Base-by-base conservation (phyloP, 2,113 vertebrate species). In the Dasyprocta punctata region DNA sequence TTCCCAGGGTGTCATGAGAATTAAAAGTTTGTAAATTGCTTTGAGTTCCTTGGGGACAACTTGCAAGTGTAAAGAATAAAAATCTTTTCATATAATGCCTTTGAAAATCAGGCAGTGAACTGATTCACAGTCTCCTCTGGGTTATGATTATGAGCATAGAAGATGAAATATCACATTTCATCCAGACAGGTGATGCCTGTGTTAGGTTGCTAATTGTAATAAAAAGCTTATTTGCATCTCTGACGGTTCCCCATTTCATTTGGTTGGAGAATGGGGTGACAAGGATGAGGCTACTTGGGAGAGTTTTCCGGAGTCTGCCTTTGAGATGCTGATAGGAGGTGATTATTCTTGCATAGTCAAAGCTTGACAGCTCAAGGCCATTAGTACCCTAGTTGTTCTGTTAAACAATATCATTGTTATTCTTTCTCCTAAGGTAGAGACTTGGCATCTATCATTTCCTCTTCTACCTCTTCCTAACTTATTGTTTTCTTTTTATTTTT, bases 1-100 rank as follows among this genome's bases (percentile, higher is more conserved):
- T 41, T 96, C 61, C n/a, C 49, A 80, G 38, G 24, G 91, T 84
- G 38, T 95, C 96, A 83, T 36, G 89, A 97, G 89, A 96, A 95
- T 96, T 94, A 94, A 75, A 95, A 95, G 86, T 96, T 94, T 96
- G 81, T 94, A 96, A 97, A 94, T 96, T 96, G 91, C 92, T 38
- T 96, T 67, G 69, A 73, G 73, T 92, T 96, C 93, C 93, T 96
- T 90, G 58, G 93, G 89, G 65, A 94, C 44, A 83, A 83, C 82
- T 67, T 56, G 60, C 71, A 89, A 96, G 83, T 67, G 73, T 63
- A 80, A 92, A 92, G 96, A 91, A 93, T 83, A 49, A 94, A 96
- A 97, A 80, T 95, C 80, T 61, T 86, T 86, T 94, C 81, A 10
- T 56, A 49, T 36, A 86, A 95, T 86, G 82, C 94, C 87, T 56